phyloP scores from a whole-genome alignment of 1,140 invertebrate species.

The Apis florea region DNA sequence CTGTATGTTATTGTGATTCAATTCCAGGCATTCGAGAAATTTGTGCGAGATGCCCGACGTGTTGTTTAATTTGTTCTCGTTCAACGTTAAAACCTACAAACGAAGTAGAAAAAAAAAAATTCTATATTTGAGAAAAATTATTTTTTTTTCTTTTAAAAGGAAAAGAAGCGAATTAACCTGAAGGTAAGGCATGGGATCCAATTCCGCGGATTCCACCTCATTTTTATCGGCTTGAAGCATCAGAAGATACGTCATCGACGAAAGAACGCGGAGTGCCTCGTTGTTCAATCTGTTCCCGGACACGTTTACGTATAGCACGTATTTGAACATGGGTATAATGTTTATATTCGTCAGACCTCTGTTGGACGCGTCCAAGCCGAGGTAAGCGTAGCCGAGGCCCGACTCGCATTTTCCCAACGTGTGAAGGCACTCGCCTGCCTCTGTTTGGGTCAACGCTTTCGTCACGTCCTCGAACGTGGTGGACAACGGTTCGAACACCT shows the following conservation, averaged over 20 bases:
- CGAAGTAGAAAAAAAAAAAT: no score
- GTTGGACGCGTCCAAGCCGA: conserved; percentile 48
- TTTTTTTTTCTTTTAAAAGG: no score
- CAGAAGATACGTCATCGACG: conserved; percentile 50
- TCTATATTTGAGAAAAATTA: no score
- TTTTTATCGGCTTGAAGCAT: conserved; percentile 60
- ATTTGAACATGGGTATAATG: conserved; percentile 43
- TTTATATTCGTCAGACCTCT: conserved; percentile 40
- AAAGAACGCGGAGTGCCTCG: conserved; percentile 34
- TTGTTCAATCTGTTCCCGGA: conserved; percentile 53
- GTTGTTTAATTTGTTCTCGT: conserved; percentile 46
- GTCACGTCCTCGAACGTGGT: not conserved
- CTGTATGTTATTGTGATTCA: conserved; percentile 49
- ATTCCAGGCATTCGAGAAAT: conserved; percentile 45
- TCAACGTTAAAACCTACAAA: conserved; percentile 50
- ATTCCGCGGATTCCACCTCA: conserved; percentile 9
- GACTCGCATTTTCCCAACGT: conserved; percentile 51
- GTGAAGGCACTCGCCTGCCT: conserved; percentile 53
- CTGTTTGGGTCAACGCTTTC: conserved; percentile 15
- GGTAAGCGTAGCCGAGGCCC: conserved; percentile 43
- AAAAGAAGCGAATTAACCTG: conserved; percentile 36
- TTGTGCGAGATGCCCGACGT: conserved; percentile 35
- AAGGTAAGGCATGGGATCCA: conserved; percentile 51
- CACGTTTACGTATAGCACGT: conserved; percentile 56
- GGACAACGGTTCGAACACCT: not conserved